Conservation (phyloP, 2,113 vertebrate species). For the Chaetodon auriga region DNA sequence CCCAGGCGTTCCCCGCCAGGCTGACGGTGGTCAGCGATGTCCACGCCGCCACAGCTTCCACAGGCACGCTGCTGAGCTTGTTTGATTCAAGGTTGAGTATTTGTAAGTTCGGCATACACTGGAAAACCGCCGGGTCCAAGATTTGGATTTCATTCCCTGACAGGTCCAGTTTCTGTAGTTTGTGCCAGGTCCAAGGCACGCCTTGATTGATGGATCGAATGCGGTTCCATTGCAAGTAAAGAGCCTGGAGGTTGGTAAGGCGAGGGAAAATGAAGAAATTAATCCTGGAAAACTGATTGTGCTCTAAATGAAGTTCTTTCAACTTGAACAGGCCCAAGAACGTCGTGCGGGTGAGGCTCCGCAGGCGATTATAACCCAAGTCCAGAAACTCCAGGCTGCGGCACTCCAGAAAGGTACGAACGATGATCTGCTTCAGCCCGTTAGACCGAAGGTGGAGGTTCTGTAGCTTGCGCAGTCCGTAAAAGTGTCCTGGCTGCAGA, state of each 20-base stretch:
- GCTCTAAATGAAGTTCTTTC: slow-evolving; percentile 95
- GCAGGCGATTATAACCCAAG: slow-evolving; percentile 95
- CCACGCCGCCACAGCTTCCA: slow-evolving; percentile 93
- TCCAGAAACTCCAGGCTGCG: slow-evolving; percentile 97
- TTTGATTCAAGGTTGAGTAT: slow-evolving; percentile 96
- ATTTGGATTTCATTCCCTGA: slow-evolving; percentile 95
- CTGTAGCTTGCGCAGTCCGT: slow-evolving; percentile 93
- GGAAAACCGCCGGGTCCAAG: slow-evolving; percentile 93
- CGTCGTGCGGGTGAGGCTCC: slow-evolving; percentile 92
- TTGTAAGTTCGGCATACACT: slow-evolving; percentile 93
- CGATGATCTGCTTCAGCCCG: slow-evolving; percentile 88
- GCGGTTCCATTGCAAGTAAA: slow-evolving; percentile 97
- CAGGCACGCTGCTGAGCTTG: slow-evolving; percentile 93
- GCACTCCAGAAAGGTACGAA: slow-evolving; percentile 95
- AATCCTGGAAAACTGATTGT: slow-evolving; percentile 97
- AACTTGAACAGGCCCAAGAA: slow-evolving; percentile 94
- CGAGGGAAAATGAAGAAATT: slow-evolving; percentile 96
- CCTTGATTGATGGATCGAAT: slow-evolving; percentile 93
- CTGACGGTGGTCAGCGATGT: slow-evolving; percentile 93
- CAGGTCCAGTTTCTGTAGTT: slow-evolving; percentile 95
- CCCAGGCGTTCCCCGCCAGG: slow-evolving; percentile 95
- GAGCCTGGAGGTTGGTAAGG: slow-evolving; percentile 93
- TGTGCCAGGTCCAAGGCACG: slow-evolving; percentile 93
- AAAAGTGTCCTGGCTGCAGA: slow-evolving; percentile 91
- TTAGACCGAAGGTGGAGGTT: slow-evolving; percentile 95